These are phyloP conservation scores for Latrodectus hesperus DNA, from an alignment of 2,888 invertebrate species.

Conservation along the genomic window DNA sequence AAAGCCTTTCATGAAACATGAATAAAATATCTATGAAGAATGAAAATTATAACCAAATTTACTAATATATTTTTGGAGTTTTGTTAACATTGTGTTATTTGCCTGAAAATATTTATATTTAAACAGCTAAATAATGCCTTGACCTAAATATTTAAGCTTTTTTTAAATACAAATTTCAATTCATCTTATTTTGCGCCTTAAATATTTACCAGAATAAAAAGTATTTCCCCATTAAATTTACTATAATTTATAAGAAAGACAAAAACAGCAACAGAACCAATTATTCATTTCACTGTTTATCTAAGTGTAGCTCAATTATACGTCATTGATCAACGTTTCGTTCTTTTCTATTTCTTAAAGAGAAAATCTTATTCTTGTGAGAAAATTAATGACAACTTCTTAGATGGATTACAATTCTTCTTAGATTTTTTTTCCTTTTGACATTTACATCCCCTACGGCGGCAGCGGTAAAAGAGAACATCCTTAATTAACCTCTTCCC, in stretches of 20 bases:
- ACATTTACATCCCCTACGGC: slow-evolving; percentile 44
- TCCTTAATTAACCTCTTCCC: slow-evolving; percentile 49
- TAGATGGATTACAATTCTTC: slow-evolving; percentile 57
- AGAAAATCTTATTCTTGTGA: slow-evolving; percentile 45
- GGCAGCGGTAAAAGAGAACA: slow-evolving; percentile 48
- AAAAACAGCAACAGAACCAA: background rate
- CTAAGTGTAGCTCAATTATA: slow-evolving; percentile 59
- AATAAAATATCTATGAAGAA: too few species aligned
- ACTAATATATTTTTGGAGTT: too few species aligned
- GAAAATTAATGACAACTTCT: slow-evolving; percentile 61
- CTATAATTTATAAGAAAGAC: background rate
- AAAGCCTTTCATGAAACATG: too few species aligned
- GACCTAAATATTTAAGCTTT: too few species aligned
- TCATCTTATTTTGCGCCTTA: too few species aligned
- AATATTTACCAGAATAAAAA: too few species aligned
- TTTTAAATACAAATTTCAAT: too few species aligned
- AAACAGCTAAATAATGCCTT: too few species aligned
- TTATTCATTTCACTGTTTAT: slow-evolving; percentile 30
- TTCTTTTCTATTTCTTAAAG: slow-evolving; percentile 29
- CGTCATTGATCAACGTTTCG: slow-evolving; percentile 23
- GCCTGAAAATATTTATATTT: too few species aligned
- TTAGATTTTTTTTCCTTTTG: slow-evolving; percentile 31
- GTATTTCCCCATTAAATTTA: slow-evolving; percentile 1
- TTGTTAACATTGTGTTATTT: too few species aligned
- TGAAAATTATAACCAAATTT: too few species aligned